A percentile compares a stretch with the other conserved stretches of the same genome.
phyloP scores from a whole-genome alignment of 30 jellyfish, hydroid and myxozoan species.

The Pelagia noctiluca region DNA sequence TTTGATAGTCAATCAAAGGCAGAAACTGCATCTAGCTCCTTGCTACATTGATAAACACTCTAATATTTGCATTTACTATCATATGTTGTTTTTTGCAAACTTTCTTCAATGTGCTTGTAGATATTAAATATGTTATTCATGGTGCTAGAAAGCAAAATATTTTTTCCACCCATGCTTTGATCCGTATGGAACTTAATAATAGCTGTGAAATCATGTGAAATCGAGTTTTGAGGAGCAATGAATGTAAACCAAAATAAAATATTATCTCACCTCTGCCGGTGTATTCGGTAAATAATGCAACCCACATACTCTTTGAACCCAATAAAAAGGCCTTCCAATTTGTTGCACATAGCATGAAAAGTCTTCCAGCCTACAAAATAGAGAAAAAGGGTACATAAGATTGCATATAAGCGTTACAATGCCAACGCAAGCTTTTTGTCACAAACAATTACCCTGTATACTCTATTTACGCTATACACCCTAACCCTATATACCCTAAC shows the following conservation, averaged over 20 bases:
- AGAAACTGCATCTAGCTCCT: too few relatives aligned
- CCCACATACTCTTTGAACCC: slow-evolving; percentile 97
- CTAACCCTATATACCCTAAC: too few relatives aligned
- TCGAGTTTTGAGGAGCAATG: background rate
- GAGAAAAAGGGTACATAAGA: background rate
- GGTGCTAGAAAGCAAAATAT: background rate
- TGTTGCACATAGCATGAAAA: slow-evolving; percentile 57
- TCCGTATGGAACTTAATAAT: background rate
- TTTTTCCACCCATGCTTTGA: background rate
- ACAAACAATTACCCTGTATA: too few relatives aligned
- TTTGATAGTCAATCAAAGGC: too few relatives aligned
- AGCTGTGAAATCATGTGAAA: background rate
- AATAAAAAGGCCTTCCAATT: slow-evolving; percentile 88
- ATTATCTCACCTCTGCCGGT: slow-evolving; percentile 25
- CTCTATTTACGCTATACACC: too few relatives aligned
- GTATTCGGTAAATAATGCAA: slow-evolving; percentile 75
- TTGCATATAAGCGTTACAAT: too few relatives aligned
- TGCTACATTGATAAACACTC: too few relatives aligned
- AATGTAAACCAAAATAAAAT: background rate
- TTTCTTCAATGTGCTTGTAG: too few relatives aligned
- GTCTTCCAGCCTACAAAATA: slow-evolving; percentile 41
- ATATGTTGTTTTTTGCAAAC: too few relatives aligned
- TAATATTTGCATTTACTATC: too few relatives aligned
- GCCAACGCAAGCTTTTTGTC: too few relatives aligned
- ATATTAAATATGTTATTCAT: too few relatives aligned